A percentile compares a stretch with the other conserved stretches of the same genome.
These are phyloP conservation scores for Betta splendens DNA, from an alignment of 2,797 vertebrate genomes.

Conservation along the genomic window DNA sequence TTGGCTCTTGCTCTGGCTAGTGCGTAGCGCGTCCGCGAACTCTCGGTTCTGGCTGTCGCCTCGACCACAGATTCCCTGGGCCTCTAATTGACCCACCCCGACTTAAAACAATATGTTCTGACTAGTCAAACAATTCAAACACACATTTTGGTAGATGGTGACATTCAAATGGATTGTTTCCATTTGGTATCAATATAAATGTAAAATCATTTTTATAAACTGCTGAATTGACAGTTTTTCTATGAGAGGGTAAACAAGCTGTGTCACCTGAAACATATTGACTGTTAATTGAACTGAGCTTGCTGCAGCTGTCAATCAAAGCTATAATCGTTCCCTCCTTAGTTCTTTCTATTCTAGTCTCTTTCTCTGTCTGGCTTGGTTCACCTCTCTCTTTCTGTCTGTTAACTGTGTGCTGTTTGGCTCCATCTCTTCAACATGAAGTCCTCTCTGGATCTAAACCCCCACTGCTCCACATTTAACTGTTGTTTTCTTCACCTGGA, in stretches of 20 bases:
- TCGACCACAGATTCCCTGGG: slow-evolving; percentile 40
- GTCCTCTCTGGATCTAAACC: slow-evolving; percentile 40
- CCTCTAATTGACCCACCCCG: slow-evolving; percentile 24
- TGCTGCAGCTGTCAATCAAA: slow-evolving; percentile 60
- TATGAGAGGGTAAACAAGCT: slow-evolving; percentile 26
- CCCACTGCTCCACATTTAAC: slow-evolving; percentile 25
- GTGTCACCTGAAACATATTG: slow-evolving; percentile 58
- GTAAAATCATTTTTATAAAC: slow-evolving; percentile 4
- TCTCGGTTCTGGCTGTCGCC: slow-evolving; percentile 65
- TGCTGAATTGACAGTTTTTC: slow-evolving; percentile 26
- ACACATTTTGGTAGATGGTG: slow-evolving; percentile 7
- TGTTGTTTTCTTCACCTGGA: slow-evolving; percentile 28
- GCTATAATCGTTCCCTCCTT: slow-evolving; percentile 29
- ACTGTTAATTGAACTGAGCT: slow-evolving; percentile 58
- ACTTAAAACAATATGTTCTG: slow-evolving; percentile 14
- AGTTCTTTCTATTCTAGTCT: too few relatives aligned
- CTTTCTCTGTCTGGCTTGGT: slow-evolving; percentile 48
- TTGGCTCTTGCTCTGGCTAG: slow-evolving; percentile 43
- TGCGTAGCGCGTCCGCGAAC: slow-evolving; percentile 62
- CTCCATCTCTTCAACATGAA: slow-evolving; percentile 28
- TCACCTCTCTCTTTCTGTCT: slow-evolving; percentile 26
- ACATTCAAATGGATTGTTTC: slow-evolving; percentile 14
- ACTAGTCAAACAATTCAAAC: slow-evolving; percentile 17
- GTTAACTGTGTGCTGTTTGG: slow-evolving; percentile 30
- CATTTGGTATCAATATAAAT: neutral